A percentile compares a stretch with the other conserved stretches of the same genome.
Evolutionary conservation across 2,797 vertebrate species (phyloP).

Genomic region (Pseudochaenichthys georgianus): DNA sequence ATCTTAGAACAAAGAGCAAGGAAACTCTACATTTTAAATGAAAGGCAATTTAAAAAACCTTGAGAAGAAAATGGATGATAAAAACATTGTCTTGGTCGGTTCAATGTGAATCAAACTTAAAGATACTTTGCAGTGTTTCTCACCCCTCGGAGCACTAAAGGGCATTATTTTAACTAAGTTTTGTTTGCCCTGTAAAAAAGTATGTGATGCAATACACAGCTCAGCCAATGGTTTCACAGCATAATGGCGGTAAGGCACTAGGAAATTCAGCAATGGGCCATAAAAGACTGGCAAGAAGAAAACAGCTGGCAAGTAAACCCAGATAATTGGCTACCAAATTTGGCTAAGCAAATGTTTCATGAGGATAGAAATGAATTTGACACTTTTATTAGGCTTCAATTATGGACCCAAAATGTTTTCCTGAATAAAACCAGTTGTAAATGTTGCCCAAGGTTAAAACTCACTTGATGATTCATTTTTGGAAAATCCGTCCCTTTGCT

Average conservation of each 20-base stretch:
- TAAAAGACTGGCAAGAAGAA: not conserved
- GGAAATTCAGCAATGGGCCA: not conserved
- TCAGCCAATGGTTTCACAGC: not conserved
- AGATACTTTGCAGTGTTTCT: not conserved
- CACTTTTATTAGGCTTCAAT: no score
- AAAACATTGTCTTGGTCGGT: not conserved
- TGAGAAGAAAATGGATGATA: not conserved
- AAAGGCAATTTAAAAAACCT: no score
- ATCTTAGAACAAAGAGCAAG: no score
- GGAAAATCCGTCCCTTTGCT: not conserved
- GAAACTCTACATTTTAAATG: no score
- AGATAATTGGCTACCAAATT: not conserved
- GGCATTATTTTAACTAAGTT: not conserved
- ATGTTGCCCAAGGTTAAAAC: not conserved
- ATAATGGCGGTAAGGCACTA: not conserved
- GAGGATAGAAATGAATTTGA: not conserved
- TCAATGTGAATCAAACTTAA: conserved; percentile 4
- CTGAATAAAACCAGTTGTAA: not conserved
- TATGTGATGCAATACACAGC: not conserved
- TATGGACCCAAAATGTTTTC: no score
- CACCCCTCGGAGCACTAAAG: not conserved
- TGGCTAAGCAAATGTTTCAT: not conserved
- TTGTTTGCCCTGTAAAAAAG: not conserved
- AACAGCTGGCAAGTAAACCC: not conserved
- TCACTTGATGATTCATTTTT: not conserved